A percentile compares a stretch with the other conserved stretches of the same genome.
phyloP scores from a whole-genome alignment of 2,113 vertebrate genomes.

The Caracal caracal region DNA sequence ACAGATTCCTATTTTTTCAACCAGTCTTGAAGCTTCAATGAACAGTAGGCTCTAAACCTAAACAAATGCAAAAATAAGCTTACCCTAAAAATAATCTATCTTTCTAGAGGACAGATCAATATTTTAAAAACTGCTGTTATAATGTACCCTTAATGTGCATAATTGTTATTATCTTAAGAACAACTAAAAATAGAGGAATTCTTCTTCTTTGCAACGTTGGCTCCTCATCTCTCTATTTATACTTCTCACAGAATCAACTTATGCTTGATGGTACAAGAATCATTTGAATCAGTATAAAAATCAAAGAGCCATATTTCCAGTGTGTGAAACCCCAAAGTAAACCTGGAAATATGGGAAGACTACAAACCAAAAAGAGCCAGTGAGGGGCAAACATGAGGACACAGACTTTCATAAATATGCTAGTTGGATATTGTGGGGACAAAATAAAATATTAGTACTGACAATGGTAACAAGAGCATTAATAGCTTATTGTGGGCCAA shows the following conservation, averaged over 20 bases:
- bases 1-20: neutral
- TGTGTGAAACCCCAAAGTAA: neutral
- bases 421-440: neutral
- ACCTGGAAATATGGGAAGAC: neutral
- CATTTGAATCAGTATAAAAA: neutral
- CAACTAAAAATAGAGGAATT: neutral
- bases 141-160: neutral
- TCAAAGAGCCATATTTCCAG: neutral
- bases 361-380: neutral
- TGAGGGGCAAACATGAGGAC: neutral
- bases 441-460: neutral
- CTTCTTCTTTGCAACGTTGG: neutral
- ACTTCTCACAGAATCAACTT: neutral
- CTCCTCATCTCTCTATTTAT: neutral
- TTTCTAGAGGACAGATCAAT: neutral
- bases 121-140: neutral
- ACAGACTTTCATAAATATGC: neutral
- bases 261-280: neutral
- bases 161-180: neutral
- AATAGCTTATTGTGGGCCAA: neutral
- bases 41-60: neutral
- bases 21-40: neutral
- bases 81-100: neutral
- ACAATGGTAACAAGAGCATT: neutral
- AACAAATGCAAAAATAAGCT: neutral